Evolutionary conservation across 2,888 invertebrate genomes (phyloP), one percentile per base, ranked within the genome.

Genomic region (Palloptera scutellata): DNA sequence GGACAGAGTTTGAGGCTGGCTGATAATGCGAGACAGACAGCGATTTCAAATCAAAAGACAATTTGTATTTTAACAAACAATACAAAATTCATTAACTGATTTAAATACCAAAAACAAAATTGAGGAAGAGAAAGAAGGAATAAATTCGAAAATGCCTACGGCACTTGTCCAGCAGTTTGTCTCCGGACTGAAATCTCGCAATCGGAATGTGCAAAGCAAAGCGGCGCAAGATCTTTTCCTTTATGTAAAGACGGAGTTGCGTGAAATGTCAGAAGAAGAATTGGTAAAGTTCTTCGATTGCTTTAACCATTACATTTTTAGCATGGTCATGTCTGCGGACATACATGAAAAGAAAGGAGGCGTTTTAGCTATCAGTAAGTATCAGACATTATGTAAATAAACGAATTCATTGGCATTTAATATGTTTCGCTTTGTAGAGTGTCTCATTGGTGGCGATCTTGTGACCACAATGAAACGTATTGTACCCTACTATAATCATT

Each of bases 311-410:
- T 94, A 96, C 80, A 97, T 98, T 74, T 95, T 95, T 83, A 95
- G 96, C 83, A 96, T 98, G 97, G 95, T 97, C 2, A 94, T 95
- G 13, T 94, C 95, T 76, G 90, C 92, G 57, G 97, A 98, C 83
- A 91, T 93, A 45, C 94, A 95, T 85, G 97, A 97, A 83, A 95
- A 95, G 81, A 97, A 97, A 86, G 97, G 97, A 68, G 97, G 96
- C 64, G 96, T 97, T 72, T 86, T 97, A 66, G 97, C 97, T 9
- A 98, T 98, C 79, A 91, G 92, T 92, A 84, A 82, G 84, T 79
- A 13, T 52, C 17, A 40, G 12, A 8, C 6, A 17, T 20, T 52
- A 11, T 12, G 15, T 48, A 52, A 12, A 48, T 30, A 30, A 2
- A 30, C 30, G 6, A 2, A 30, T 30, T 30, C 2, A 30, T 30